Conservation (phyloP, 1,140 invertebrate species). For the Drosophila ambigua region DNA sequence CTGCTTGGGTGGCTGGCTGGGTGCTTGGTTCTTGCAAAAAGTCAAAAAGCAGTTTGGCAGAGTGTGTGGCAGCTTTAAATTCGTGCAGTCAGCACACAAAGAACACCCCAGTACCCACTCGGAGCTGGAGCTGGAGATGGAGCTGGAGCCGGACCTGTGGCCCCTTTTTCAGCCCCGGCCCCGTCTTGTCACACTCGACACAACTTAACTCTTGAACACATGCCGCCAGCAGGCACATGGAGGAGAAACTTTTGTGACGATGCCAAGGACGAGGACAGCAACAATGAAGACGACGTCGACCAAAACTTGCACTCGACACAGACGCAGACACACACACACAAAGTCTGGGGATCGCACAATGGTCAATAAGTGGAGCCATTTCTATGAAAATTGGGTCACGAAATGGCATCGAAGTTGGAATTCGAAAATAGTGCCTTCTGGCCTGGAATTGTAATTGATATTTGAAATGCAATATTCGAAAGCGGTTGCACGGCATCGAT, state of each 20-base stretch:
- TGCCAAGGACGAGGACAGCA: slow-evolving; percentile 50
- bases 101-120: slow-evolving; percentile 32
- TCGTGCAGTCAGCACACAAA: slow-evolving; percentile 71
- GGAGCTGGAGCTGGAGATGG: too few species aligned
- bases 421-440: slow-evolving; percentile 28
- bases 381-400: slow-evolving; percentile 58
- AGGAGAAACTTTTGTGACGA: slow-evolving; percentile 75
- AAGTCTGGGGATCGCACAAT: slow-evolving; percentile 70
- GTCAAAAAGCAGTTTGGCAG: slow-evolving; percentile 72
- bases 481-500: background rate
- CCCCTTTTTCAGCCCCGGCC: background rate
- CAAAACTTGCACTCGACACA: slow-evolving; percentile 67
- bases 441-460: slow-evolving; percentile 35
- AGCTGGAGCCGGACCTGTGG: background rate
- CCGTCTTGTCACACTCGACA: slow-evolving; percentile 59
- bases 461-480: slow-evolving; percentile 32
- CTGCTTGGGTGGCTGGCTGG: slow-evolving; percentile 8
- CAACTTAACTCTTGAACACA: slow-evolving; percentile 80
- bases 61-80: slow-evolving; percentile 78
- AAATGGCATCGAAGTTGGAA: slow-evolving; percentile 52
- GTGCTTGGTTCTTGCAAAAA: slow-evolving; percentile 51
- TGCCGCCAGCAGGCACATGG: slow-evolving; percentile 78
- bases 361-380: slow-evolving; percentile 63
- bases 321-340: slow-evolving; percentile 25
- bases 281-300: slow-evolving; percentile 75